These are phyloP conservation scores for Slavum lentiscoides DNA, from an alignment of 2,888 invertebrate genomes.

Conservation along the genomic window DNA sequence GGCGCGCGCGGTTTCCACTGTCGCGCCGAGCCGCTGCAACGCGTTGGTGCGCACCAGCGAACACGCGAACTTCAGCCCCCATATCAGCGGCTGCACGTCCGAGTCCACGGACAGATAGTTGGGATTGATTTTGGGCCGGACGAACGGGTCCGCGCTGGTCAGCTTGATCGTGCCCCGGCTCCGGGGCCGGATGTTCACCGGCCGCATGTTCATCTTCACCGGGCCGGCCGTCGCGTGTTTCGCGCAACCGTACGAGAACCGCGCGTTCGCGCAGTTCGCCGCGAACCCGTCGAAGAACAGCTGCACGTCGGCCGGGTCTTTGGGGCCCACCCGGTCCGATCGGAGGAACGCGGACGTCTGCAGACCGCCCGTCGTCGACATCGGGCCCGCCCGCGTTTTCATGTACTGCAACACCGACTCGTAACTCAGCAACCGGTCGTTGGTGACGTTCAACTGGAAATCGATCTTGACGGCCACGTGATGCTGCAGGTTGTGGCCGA, in stretches of 20 bases:
- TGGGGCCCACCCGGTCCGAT: slow-evolving; percentile 58
- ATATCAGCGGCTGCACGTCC: slow-evolving; percentile 59
- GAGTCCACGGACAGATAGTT: slow-evolving; percentile 62
- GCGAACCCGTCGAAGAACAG: slow-evolving; percentile 61
- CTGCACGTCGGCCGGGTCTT: slow-evolving; percentile 59
- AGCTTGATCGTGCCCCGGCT: slow-evolving; percentile 59
- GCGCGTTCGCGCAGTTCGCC: slow-evolving; percentile 47
- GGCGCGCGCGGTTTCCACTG: slow-evolving; percentile 55
- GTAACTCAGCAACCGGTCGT: slow-evolving; percentile 56
- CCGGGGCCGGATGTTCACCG: slow-evolving; percentile 59
- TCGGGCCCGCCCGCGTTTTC: slow-evolving; percentile 59
- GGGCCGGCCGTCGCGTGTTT: not conserved
- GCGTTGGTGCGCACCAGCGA: slow-evolving; percentile 55
- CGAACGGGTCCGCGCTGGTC: slow-evolving; percentile 61
- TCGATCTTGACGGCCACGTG: slow-evolving; percentile 61
- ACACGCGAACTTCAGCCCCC: slow-evolving; percentile 57
- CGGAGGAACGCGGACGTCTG: slow-evolving; percentile 61
- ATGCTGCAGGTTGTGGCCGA: slow-evolving; percentile 66
- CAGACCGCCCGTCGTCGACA: slow-evolving; percentile 61
- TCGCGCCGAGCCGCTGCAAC: slow-evolving; percentile 55
- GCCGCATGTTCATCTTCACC: slow-evolving; percentile 54
- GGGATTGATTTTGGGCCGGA: slow-evolving; percentile 63
- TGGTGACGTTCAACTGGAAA: slow-evolving; percentile 55
- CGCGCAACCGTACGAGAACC: slow-evolving; percentile 56
- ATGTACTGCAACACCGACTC: slow-evolving; percentile 60